Evolutionary conservation across 2,797 vertebrate species (phyloP), one percentile per base, ranked within the genome.

Genomic region (Tauraco hartlaubi): DNA sequence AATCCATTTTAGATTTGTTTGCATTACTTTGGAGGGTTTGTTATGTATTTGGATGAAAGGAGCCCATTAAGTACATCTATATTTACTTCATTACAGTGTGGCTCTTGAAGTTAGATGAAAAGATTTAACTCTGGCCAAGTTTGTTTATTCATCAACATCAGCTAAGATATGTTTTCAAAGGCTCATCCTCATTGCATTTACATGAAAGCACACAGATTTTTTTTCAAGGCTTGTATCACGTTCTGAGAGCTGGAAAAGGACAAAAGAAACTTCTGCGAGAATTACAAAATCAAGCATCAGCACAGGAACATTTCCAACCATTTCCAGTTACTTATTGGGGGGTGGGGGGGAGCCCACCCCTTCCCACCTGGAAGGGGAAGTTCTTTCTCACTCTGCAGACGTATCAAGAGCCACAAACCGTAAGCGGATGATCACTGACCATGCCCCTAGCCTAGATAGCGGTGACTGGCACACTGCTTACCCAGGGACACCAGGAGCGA

Each of bases 61-160:
- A 96, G 33, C 29, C 86, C 73, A 92, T 96, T 96, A 96, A 96
- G 90, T 64, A 83, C 92, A 77, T 94, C 90, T 95, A 85, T 84
- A 94, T 94, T 94, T 95, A 85, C 91, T 90, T 94, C 96, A 95
- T 93, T 93, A 94, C 61, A 88, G 82, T 0, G 19, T 87, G 79
- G 86, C 73, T 96, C 96, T 97, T 97, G 85, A 97, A 96, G 92
- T 94, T 80, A 94, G 91, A 93, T 96, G 86, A 96, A 96, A 91
- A 96, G 94, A 92, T 96, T 97, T 79, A 94, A 94, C 78, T 90
- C 85, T 90, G 96, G 86, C 88, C 94, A 94, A 91, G 90, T 88
- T 74, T 92, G 88, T 95, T 96, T 97, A 93, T 96, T 95, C 86
- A 94, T 96, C 79, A 94, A 2, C 90, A 90, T 92, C 77, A 92